These are phyloP conservation scores for Gisinianus flammeolus DNA, from an alignment of 2,888 invertebrate species.

Conservation along the genomic window DNA sequence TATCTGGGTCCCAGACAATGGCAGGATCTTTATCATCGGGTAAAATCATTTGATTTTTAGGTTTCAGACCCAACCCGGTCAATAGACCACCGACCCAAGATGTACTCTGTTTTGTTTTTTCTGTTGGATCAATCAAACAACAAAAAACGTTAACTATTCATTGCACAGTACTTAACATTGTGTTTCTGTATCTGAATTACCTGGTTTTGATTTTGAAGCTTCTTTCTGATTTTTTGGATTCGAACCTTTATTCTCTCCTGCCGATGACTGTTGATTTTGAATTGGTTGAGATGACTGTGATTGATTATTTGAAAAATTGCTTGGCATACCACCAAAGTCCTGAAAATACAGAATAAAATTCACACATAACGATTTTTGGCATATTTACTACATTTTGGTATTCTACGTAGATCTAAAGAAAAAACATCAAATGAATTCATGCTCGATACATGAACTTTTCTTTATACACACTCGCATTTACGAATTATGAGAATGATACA, in stretches of 20 bases:
- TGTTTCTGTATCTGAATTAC: constrained; percentile 39
- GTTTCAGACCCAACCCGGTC: constrained; percentile 77
- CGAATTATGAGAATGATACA: neutral
- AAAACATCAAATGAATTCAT: neutral
- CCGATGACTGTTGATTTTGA: neutral
- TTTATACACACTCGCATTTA: neutral
- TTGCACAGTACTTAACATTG: too few relatives aligned
- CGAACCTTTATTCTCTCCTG: neutral
- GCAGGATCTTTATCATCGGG: constrained; percentile 93
- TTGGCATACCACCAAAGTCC: constrained; percentile 18
- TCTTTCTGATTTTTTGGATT: neutral
- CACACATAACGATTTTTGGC: neutral
- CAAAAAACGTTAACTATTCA: too few relatives aligned
- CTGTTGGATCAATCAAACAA: too few relatives aligned
- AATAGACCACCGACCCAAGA: constrained; percentile 70
- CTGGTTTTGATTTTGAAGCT: neutral
- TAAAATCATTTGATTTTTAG: constrained; percentile 93
- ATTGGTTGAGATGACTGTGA: neutral
- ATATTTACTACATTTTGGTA: too few relatives aligned
- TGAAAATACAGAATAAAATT: constrained; percentile 8
- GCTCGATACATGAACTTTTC: neutral
- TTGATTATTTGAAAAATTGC: constrained; percentile 2
- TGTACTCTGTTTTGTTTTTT: too few relatives aligned
- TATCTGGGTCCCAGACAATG: constrained; percentile 91
- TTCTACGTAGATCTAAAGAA: neutral